A percentile compares a stretch with the other conserved stretches of the same genome.
Conservation (phyloP, 2,888 invertebrate genomes). For the Volucella inanis region DNA sequence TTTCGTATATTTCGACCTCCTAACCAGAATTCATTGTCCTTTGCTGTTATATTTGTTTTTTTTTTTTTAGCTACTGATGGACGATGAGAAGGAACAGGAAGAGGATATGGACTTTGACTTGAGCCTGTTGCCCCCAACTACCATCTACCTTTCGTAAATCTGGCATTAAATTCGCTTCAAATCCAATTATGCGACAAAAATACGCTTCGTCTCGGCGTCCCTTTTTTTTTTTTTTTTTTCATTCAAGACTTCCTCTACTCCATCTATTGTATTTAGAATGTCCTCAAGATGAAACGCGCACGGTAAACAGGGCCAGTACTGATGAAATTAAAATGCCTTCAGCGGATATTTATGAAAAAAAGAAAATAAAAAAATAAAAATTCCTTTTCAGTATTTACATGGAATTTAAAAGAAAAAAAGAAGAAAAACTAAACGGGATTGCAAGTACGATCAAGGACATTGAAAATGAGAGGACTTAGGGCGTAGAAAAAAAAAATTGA, state of each 20-base stretch:
- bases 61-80: conserved; percentile 16
- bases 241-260: too few relatives aligned
- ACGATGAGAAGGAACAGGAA: conserved; percentile 11
- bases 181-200: conserved; percentile 73
- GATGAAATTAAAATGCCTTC: conserved; percentile 56
- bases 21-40: conserved; percentile 31
- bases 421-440: conserved; percentile 42
- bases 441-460: conserved; percentile 21
- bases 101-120: conserved; percentile 52
- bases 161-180: conserved; percentile 72
- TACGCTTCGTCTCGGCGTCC: conserved; percentile 49
- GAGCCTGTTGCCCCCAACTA: conserved; percentile 31
- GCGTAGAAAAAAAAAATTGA: conserved; percentile 23
- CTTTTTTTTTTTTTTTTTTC: conserved; percentile 9
- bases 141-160: conserved; percentile 51
- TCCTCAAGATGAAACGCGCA: conserved; percentile 51
- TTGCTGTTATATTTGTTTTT: not conserved
- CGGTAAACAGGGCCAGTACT: conserved; percentile 55
- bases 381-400: conserved; percentile 4
- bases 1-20: not conserved
- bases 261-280: conserved; percentile 28
- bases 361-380: not conserved
- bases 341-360: conserved; percentile 54
- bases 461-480: conserved; percentile 52
- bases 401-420: not conserved